Evolutionary conservation across 1,140 invertebrate species (phyloP).

Genomic region (Amphibalanus amphitrite): DNA sequence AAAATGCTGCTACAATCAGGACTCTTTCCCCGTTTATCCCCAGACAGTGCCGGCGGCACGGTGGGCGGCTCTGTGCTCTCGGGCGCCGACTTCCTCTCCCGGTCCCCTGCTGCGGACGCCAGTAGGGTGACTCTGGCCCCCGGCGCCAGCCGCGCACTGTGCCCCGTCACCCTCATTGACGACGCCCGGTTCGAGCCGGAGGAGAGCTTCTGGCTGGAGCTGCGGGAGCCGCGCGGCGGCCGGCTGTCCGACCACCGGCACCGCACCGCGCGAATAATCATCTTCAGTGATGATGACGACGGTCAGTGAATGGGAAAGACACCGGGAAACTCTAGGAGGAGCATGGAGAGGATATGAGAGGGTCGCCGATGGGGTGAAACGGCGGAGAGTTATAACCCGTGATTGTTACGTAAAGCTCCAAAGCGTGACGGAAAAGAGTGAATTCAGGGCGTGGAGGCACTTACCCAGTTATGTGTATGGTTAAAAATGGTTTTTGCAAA

Average conservation of each 20-base stretch:
- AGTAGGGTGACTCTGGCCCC: conserved; percentile 21
- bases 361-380: too few relatives aligned
- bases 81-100: conserved; percentile 27
- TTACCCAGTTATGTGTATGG: too few relatives aligned
- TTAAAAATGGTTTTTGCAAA: too few relatives aligned
- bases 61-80: conserved; percentile 23
- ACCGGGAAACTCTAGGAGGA: too few relatives aligned
- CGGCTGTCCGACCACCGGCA: conserved; percentile 20
- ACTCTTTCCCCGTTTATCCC: conserved; percentile 20
- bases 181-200: conserved; percentile 28
- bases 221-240: conserved; percentile 26
- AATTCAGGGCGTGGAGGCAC: too few relatives aligned
- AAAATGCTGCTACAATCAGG: too few relatives aligned
- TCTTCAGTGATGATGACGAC: conserved; percentile 25
- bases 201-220: conserved; percentile 26
- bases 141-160: conserved; percentile 23
- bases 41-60: conserved; percentile 26
- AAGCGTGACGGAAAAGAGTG: too few relatives aligned
- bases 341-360: too few relatives aligned
- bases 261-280: conserved; percentile 19
- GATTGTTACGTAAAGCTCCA: too few relatives aligned
- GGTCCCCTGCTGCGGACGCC: conserved; percentile 22
- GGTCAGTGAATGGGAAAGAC: too few relatives aligned
- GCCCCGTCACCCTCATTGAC: conserved; percentile 28
- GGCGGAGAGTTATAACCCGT: too few relatives aligned